These are phyloP conservation scores for Neotragus pygmaeus DNA, from an alignment of 2,113 vertebrate genomes.

Conservation along the genomic window DNA sequence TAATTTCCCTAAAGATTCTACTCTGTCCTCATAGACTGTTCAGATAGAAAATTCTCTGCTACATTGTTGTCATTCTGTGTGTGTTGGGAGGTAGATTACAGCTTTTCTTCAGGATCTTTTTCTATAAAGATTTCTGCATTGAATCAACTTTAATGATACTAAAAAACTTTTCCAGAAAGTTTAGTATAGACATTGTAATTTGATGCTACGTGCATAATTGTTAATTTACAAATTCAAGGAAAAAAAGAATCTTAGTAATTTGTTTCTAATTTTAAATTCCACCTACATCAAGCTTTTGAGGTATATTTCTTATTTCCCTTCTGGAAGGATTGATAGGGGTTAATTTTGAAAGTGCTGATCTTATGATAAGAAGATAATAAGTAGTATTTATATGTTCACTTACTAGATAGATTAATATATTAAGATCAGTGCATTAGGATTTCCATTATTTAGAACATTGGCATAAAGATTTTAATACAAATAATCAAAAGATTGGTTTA, in stretches of 20 bases:
- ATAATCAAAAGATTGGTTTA: background rate
- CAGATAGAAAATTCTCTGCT: conserved; percentile 29
- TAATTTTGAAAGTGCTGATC: conserved; percentile 31
- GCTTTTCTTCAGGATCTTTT: background rate
- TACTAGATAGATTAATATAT: background rate
- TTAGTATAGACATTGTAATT: background rate
- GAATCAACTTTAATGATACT: background rate
- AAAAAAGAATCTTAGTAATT: background rate
- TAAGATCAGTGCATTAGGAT: background rate
- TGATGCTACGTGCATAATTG: background rate
- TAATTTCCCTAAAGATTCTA: conserved; percentile 68
- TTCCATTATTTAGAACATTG: background rate
- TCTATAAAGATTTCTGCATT: background rate
- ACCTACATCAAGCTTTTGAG: background rate
- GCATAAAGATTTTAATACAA: conserved; percentile 3
- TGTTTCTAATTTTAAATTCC: background rate
- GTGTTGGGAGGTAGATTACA: background rate
- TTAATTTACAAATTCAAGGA: background rate
- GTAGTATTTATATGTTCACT: background rate
- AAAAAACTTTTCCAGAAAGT: background rate
- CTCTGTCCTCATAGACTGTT: conserved; percentile 34
- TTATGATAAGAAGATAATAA: background rate
- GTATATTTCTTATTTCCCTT: background rate
- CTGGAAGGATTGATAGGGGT: background rate
- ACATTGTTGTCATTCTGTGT: background rate